Evolutionary conservation across 2,797 vertebrate genomes (phyloP).

Genomic region (Intellagama lesueurii): DNA sequence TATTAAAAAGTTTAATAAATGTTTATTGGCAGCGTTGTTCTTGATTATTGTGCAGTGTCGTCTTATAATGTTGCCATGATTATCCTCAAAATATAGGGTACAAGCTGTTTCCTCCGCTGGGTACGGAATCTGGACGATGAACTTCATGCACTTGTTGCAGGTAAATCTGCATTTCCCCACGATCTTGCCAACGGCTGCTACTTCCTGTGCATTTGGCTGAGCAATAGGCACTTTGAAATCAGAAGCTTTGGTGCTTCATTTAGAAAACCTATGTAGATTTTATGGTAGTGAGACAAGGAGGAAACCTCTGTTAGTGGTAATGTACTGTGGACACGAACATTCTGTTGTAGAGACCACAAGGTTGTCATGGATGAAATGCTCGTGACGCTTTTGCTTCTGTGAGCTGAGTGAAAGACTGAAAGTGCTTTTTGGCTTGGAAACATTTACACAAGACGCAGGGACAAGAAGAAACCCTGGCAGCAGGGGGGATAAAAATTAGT

Average conservation of each 20-base stretch:
- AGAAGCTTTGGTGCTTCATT: neutral
- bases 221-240: neutral
- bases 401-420: neutral
- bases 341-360: neutral
- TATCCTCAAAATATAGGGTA: constrained; percentile 81
- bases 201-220: neutral
- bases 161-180: constrained; percentile 73
- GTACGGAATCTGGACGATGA: constrained; percentile 96
- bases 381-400: constrained; percentile 17
- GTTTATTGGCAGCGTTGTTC: neutral
- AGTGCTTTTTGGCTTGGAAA: neutral
- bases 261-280: neutral
- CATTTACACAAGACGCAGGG: neutral
- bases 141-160: constrained; percentile 94
- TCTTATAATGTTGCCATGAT: constrained; percentile 29
- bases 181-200: neutral
- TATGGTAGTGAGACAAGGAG: neutral
- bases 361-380: neutral
- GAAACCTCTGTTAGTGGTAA: neutral
- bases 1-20: neutral
- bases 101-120: constrained; percentile 97
- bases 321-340: neutral
- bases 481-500: too few species aligned
- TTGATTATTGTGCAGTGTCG: neutral
- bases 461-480: neutral